phyloP scores from a whole-genome alignment of 2,113 vertebrate genomes.

The Cryptoleucopteryx plumbea region DNA sequence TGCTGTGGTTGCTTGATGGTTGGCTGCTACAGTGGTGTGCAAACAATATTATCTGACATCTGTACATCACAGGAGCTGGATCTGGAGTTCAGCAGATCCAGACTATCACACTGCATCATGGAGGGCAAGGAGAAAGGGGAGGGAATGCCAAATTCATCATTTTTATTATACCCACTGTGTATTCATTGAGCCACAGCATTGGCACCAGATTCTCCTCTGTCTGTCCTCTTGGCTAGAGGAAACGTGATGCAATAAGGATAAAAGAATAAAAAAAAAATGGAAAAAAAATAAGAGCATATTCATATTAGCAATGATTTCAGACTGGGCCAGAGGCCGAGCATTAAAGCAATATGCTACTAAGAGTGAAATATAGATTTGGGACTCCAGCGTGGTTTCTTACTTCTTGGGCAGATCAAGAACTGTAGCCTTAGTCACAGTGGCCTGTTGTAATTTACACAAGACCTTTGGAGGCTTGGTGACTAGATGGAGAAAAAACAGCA shows the following conservation, averaged over 20 bases:
- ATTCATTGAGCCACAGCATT: conserved; percentile 74
- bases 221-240: conserved; percentile 73
- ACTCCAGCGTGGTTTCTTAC: conserved; percentile 62
- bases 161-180: conserved; percentile 71
- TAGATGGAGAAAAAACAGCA: background rate
- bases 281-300: conserved; percentile 61
- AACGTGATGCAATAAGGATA: conserved; percentile 64
- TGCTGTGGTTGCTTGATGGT: background rate
- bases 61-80: conserved; percentile 28
- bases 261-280: conserved; percentile 48
- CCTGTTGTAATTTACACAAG: background rate
- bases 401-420: conserved; percentile 10
- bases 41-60: background rate
- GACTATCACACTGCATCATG: conserved; percentile 21
- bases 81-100: conserved; percentile 51
- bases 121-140: conserved; percentile 43
- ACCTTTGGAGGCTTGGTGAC: background rate
- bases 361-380: conserved; percentile 37
- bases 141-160: conserved; percentile 56
- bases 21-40: background rate
- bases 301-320: conserved; percentile 52
- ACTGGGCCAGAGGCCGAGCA: conserved; percentile 15
- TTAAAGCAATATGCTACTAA: conserved; percentile 35
- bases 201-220: conserved; percentile 71
- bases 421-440: background rate